Percentiles rank a stretch among this genome's conserved stretches.
These are phyloP conservation scores for Ruditapes philippinarum DNA, from an alignment of 1,140 invertebrate genomes.

Conservation along the genomic window DNA sequence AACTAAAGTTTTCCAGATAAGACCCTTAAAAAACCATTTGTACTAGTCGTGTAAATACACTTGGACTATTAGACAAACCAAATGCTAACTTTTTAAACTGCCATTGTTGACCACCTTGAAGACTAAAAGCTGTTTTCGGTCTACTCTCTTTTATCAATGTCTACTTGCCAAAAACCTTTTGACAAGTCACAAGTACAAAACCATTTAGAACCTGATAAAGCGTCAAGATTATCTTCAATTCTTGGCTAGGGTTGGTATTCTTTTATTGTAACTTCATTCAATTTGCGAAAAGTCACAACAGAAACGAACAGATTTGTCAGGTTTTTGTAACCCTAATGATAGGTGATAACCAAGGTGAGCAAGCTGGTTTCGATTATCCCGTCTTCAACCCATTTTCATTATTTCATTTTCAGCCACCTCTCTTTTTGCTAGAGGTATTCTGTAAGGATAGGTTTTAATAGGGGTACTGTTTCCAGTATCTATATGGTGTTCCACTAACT, in stretches of 20 bases:
- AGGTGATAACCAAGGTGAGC: slow-evolving; percentile 87
- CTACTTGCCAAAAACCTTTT: too few relatives aligned
- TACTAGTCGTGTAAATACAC: too few relatives aligned
- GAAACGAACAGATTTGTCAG: slow-evolving; percentile 86
- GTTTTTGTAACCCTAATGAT: slow-evolving; percentile 87
- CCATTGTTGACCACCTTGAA: too few relatives aligned
- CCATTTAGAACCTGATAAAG: too few relatives aligned
- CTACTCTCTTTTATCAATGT: too few relatives aligned
- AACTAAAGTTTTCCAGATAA: slow-evolving; percentile 16
- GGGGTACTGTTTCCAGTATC: slow-evolving; percentile 20
- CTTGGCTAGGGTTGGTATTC: slow-evolving; percentile 39
- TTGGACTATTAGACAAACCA: too few relatives aligned
- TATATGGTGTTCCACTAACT: slow-evolving; percentile 24
- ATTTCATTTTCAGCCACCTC: slow-evolving; percentile 33
- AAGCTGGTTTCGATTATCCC: slow-evolving; percentile 82
- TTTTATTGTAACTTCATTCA: slow-evolving; percentile 66
- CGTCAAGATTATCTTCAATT: slow-evolving; percentile 52
- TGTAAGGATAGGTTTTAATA: slow-evolving; percentile 4
- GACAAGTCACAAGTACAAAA: too few relatives aligned
- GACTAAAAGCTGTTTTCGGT: too few relatives aligned
- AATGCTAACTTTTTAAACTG: too few relatives aligned
- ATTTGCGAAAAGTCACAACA: slow-evolving; percentile 87
- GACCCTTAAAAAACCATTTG: too few relatives aligned
- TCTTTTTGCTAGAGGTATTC: slow-evolving; percentile 31
- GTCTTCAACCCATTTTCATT: slow-evolving; percentile 10